Percentiles rank a stretch among this genome's conserved stretches.
phyloP scores from a whole-genome alignment of 2,797 vertebrate species.

The Varecia variegata region DNA sequence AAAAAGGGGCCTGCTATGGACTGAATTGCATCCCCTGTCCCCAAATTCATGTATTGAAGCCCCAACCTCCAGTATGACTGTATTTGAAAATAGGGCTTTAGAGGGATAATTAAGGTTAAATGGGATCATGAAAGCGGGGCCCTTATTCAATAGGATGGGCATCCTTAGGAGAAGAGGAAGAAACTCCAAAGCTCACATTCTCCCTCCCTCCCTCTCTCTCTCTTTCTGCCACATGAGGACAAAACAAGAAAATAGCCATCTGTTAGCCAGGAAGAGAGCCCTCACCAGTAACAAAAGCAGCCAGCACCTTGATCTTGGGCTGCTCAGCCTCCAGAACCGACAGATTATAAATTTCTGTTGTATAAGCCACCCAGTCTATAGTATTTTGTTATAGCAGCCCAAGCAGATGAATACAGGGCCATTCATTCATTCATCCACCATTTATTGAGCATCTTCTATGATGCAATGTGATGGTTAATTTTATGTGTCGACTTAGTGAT shows the following conservation, averaged over 20 bases:
- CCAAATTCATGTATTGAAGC: background rate
- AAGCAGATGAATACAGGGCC: background rate
- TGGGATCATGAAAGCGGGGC: background rate
- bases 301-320: background rate
- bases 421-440: background rate
- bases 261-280: background rate
- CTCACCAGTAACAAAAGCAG: background rate
- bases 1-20: background rate
- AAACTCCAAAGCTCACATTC: background rate
- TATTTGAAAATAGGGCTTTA: background rate
- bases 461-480: background rate
- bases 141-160: background rate
- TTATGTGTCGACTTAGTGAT: background rate
- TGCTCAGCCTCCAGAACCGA: background rate
- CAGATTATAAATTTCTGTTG: background rate
- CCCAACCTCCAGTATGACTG: background rate
- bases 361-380: background rate
- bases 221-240: background rate
- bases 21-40: background rate
- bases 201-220: background rate
- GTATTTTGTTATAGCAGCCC: background rate
- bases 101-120: background rate
- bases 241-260: background rate
- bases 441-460: background rate
- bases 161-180: background rate